Base-by-base conservation (phyloP, 2,888 invertebrate species). In the Meteorus cinctellus region DNA sequence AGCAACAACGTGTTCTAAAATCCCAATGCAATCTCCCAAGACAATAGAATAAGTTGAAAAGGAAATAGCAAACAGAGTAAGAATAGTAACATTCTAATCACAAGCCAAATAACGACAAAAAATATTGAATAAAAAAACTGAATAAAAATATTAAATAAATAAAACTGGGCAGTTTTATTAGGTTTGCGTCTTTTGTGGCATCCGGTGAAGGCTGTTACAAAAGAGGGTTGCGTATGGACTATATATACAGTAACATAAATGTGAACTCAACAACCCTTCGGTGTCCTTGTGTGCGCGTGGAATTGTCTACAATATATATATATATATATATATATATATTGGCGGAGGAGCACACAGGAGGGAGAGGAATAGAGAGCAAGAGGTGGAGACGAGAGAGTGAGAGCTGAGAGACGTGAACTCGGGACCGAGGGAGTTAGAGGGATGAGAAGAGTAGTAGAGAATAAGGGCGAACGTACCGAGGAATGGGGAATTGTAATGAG, bases 401-500 rank as follows among this genome's bases (percentile, higher is more conserved):
- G 72, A 77, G 75, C 72, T 75, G 70, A 78, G 81, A 82, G 82
- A 82, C 79, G 80, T 80, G 80, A 80, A 81, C 76, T 73, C 24
- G 71, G 45, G 62, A 72, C 62, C 63, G 70, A 67, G 75, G 72
- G 77, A 59, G 72, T 71, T 14, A 65, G 60, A 48, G 75, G 55
- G 59, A 65, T 19, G 76, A 31, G 70, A 72, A 70, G 74, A 55
- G 55, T 55, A 19, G 51, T 29, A 29, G 66, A 68, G 59, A 76
- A 60, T 80, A 76, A 74, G 81, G 60, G 75, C 76, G 76, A 80
- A 83, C 81, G 81, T 81, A 81, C 80, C 85, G 85, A 87, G 88
- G 89, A 88, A 89, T 87, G 89, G 89, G 88, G 88, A 89, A 89
- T 89, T 89, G 89, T 89, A 89, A 89, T 89, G 89, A 89, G 89